Conservation (phyloP, 2,888 invertebrate species). For the Barypeithes pellucidus region DNA sequence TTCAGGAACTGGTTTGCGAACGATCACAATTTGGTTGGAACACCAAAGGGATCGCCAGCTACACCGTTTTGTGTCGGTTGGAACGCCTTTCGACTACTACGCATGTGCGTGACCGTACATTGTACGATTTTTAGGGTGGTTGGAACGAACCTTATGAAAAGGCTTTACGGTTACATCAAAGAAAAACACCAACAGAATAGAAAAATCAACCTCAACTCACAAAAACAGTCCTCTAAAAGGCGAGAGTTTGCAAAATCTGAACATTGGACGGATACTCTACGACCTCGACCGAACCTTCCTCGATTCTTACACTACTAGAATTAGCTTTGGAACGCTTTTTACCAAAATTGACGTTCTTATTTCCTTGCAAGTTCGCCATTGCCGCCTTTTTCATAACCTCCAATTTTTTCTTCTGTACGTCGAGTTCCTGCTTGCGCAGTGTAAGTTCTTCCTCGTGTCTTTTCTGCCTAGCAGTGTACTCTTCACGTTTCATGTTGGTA, state of each 20-base stretch:
- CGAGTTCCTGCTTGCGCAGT: conserved; percentile 47
- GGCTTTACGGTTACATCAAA: too few relatives aligned
- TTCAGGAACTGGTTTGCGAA: too few relatives aligned
- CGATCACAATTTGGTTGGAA: too few relatives aligned
- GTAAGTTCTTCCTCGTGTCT: conserved; percentile 52
- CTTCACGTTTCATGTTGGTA: conserved; percentile 54
- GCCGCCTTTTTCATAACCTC: conserved; percentile 54
- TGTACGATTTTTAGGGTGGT: too few relatives aligned
- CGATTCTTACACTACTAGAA: conserved; percentile 28
- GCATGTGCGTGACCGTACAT: too few relatives aligned
- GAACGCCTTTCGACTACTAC: too few relatives aligned
- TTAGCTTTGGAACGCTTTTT: conserved; percentile 39
- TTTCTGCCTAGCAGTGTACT: conserved; percentile 49
- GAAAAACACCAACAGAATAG: conserved; percentile 34
- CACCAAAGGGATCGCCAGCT: too few relatives aligned
- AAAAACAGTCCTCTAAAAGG: conserved; percentile 43
- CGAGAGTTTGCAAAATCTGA: conserved; percentile 36
- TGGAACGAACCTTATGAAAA: too few relatives aligned
- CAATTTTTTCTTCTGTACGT: conserved; percentile 52
- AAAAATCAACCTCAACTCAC: conserved; percentile 39
- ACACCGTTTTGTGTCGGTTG: too few relatives aligned
- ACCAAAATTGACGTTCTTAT: conserved; percentile 52
- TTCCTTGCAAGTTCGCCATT: conserved; percentile 49
- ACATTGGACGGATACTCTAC: conserved; percentile 29
- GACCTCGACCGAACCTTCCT: conserved; percentile 16